phyloP scores from a whole-genome alignment of 2,888 invertebrate genomes.

The Pyralis farinalis region DNA sequence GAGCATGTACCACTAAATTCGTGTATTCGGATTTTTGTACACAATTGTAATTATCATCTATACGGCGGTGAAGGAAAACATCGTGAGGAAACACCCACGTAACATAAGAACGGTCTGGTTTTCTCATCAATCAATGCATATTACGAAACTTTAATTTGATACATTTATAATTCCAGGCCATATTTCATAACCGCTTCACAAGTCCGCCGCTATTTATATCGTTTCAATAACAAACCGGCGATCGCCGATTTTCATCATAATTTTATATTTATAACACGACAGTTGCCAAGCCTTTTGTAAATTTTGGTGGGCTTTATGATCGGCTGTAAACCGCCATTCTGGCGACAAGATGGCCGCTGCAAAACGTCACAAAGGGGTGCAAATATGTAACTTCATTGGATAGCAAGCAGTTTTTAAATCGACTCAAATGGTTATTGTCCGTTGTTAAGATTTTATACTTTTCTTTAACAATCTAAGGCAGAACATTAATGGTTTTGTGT shows the following conservation, averaged over 20 bases:
- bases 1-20: too few relatives aligned
- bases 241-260: constrained; percentile 51
- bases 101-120: too few relatives aligned
- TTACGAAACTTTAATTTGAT: too few relatives aligned
- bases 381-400: constrained; percentile 36
- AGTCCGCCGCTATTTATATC: constrained; percentile 28
- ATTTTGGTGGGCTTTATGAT: constrained; percentile 68
- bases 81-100: too few relatives aligned
- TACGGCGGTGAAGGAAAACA: too few relatives aligned
- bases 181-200: constrained; percentile 15
- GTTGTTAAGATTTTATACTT: constrained; percentile 35
- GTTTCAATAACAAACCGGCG: constrained; percentile 22
- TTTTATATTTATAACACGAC: constrained; percentile 65
- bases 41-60: too few relatives aligned
- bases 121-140: too few relatives aligned
- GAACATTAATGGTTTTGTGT: too few relatives aligned
- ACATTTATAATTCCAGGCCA: constrained; percentile 1
- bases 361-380: constrained; percentile 51
- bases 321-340: constrained; percentile 60
- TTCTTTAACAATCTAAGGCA: too few relatives aligned
- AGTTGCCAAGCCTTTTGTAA: constrained; percentile 73
- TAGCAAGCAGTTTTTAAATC: constrained; percentile 26
- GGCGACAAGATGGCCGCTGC: constrained; percentile 53
- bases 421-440: constrained; percentile 41
- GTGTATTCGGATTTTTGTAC: too few relatives aligned